phyloP scores from a whole-genome alignment of 2,113 vertebrate species.

The Ophiodon elongatus region DNA sequence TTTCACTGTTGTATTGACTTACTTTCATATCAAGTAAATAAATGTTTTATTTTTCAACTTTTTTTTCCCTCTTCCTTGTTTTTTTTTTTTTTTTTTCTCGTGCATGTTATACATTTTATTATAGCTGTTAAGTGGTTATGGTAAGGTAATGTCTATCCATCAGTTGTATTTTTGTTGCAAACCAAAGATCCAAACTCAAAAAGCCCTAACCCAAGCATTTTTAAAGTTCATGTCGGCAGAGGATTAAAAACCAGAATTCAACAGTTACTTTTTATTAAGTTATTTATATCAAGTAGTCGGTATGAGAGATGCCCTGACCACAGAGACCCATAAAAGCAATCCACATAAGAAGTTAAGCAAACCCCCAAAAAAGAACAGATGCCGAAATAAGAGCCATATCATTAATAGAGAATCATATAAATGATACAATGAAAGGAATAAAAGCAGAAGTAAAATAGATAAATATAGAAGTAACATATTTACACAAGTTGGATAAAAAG shows the following conservation, averaged over 20 bases:
- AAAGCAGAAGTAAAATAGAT: no score
- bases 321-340: not conserved
- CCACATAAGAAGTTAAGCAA: not conserved
- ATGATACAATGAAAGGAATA: not conserved
- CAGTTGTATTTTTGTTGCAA: not conserved
- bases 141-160: not conserved
- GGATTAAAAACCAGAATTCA: not conserved
- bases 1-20: not conserved
- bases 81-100: not conserved
- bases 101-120: not conserved
- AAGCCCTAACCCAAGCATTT: not conserved
- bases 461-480: not conserved
- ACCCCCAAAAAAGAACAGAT: not conserved
- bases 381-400: not conserved
- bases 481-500: not conserved
- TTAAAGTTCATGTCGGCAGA: not conserved
- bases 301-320: not conserved
- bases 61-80: not conserved
- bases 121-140: not conserved
- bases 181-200: not conserved
- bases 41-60: not conserved
- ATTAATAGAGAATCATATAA: not conserved
- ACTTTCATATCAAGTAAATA: slow-evolving; percentile 26
- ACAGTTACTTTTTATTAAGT: not conserved
- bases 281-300: not conserved